Evolutionary conservation across 2,113 vertebrate genomes (phyloP).

Genomic region (Gasterosteus aculeatus): DNA sequence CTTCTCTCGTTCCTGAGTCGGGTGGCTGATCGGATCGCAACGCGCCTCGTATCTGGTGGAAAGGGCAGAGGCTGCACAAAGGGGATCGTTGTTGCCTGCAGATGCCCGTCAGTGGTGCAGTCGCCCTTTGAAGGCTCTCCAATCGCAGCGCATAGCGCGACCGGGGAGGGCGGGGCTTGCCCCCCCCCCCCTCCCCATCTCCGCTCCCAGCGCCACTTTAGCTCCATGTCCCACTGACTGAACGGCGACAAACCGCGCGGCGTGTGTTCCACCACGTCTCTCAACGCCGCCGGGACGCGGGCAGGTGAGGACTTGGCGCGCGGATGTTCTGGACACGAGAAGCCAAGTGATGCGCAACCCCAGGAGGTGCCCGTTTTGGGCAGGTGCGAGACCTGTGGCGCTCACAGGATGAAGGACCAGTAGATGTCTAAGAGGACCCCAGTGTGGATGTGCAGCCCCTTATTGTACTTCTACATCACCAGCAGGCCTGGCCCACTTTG

Average conservation of each 20-base stretch:
- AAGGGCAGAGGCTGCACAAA: conserved; percentile 73
- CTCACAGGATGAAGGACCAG: conserved; percentile 38
- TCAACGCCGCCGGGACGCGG: conserved; percentile 1
- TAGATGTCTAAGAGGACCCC: conserved; percentile 37
- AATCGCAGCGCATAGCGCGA: conserved; percentile 72
- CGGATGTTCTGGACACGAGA: background rate
- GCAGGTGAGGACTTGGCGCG: conserved; percentile 10
- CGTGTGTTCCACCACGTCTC: conserved; percentile 7
- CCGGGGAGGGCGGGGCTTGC: conserved; percentile 70
- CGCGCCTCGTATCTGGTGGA: conserved; percentile 26
- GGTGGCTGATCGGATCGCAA: conserved; percentile 15
- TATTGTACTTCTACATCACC: conserved; percentile 1
- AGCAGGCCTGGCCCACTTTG: conserved; percentile 45
- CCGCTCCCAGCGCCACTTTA: conserved; percentile 36
- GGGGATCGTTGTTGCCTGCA: conserved; percentile 76
- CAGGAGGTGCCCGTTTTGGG: conserved; percentile 58
- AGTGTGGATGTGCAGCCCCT: conserved; percentile 21
- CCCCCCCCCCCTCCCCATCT: conserved; percentile 8
- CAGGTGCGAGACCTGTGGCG: conserved; percentile 80
- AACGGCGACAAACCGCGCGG: conserved; percentile 51
- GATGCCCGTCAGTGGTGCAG: conserved; percentile 71
- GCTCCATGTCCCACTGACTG: conserved; percentile 64
- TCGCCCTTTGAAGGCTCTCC: conserved; percentile 70
- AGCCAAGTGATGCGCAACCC: conserved; percentile 54
- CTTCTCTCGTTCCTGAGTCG: conserved; percentile 18